Base-by-base conservation (phyloP, 2,888 invertebrate species). In the Drosophila putrida region DNA sequence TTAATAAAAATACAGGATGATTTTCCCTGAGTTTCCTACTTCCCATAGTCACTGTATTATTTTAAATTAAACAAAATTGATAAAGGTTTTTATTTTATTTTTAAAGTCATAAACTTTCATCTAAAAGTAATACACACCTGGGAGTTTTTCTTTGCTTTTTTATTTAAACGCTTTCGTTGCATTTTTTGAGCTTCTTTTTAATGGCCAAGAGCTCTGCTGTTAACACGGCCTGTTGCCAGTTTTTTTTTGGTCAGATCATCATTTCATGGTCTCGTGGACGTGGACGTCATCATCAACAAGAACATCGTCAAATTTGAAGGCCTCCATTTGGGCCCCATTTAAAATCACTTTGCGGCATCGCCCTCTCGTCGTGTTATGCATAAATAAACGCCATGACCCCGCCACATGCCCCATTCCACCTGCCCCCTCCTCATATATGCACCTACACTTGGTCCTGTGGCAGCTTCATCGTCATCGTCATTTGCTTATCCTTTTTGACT, bases 331-430 rank as follows among this genome's bases (percentile, higher is more conserved):
- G n/a, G 59, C 59, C 71, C 83, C 90, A 90, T 90, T 90, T 90
- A 90, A 90, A 90, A 90, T 90, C 91, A 89, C 90, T 90, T 90
- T 90, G 75, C 62, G 78, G 75, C 78, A 73, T 66, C 78, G 75
- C 68, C 66, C 65, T 65, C 69, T 46, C 74, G 70, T 71, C 77
- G 82, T 86, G 91, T 90, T 89, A 89, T 90, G 90, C 89, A 90
- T 90, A 91, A 90, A 90, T 90, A 90, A 91, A 78, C 87, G 76
- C 41, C 67, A 25, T 61, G 57, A 27, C 15, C 33, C 35, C 20
- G 8, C 20, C 20, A 11, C 20, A 2, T 13, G 20, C 31, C 57
- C 9, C 59, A 3, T 6, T 5, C 10, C 25, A 58, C 55, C 62
- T 68, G 10, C 10, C 13, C 15, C 31, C 39, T 25, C 5, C 47